These are phyloP conservation scores for Anastrepha ludens DNA, from an alignment of 1,140 invertebrate genomes.

Conservation along the genomic window DNA sequence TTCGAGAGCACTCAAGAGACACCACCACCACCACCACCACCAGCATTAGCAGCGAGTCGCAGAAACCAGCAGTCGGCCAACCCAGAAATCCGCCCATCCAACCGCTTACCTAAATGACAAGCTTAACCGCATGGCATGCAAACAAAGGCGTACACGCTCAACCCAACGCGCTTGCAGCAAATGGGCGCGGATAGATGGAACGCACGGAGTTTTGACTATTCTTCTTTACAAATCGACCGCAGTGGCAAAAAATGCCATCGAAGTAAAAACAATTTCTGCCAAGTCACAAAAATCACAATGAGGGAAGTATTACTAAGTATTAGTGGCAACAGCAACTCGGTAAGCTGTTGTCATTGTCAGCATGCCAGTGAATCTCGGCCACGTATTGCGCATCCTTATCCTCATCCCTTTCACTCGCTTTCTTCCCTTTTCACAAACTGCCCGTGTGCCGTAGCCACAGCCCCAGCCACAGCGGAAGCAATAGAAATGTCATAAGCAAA, in stretches of 20 bases:
- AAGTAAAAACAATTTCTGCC: conserved; percentile 9
- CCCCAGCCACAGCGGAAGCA: conserved; percentile 18
- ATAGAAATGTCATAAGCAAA: conserved; percentile 55
- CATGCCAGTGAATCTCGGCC: conserved; percentile 13
- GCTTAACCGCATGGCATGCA: background rate
- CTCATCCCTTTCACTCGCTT: background rate
- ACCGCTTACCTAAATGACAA: background rate
- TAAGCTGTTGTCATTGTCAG: conserved; percentile 24
- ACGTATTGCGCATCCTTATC: conserved; percentile 3
- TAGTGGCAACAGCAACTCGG: background rate
- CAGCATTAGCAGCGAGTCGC: background rate
- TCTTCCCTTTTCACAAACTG: background rate
- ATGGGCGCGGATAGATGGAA: background rate
- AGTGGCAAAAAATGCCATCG: background rate
- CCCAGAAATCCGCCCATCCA: background rate
- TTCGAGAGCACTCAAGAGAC: conserved; percentile 59
- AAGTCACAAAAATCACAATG: background rate
- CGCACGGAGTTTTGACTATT: background rate
- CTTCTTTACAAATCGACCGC: conserved; percentile 31
- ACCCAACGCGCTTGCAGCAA: background rate
- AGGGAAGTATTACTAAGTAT: background rate
- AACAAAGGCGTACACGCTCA: background rate
- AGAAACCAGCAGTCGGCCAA: background rate
- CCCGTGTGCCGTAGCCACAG: background rate
- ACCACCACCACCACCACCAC: background rate